Evolutionary conservation across 2,113 vertebrate species (phyloP), one percentile per base, ranked within the genome.

Genomic region (Thermophis baileyi): DNA sequence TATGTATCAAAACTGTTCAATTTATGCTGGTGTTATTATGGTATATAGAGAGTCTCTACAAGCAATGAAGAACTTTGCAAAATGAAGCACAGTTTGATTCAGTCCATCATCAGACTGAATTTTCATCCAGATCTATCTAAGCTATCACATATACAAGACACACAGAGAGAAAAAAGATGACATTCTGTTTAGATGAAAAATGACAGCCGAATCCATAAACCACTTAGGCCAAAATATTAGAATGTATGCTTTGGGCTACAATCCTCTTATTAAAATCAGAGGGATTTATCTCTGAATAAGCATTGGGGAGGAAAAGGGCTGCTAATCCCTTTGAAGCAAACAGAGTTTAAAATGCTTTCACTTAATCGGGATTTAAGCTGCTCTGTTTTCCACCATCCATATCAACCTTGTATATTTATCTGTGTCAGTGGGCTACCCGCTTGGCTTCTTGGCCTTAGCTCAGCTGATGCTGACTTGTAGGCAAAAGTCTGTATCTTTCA

Each of bases 361-460:
- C 30, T 81, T 74, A 50, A 81, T 90, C 18, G 4, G 47, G 14
- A 90, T 40, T 81, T 40, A 90, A 81, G n/a, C 90, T 81, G 89
- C 63, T 81, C 63, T 40, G 22, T 90, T 20, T 74, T 81, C n/a
- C n/a, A 53, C 49, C n/a, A 44, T 81, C 3, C 35, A 5, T 8
- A 40, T 85, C 90, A 35, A n/a, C 51, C 40, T 49, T 90, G 49
- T 85, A 14, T 14, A 44, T 24, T 50, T 50, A 10, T 74, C 35
- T 16, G 25, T 40, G 3, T 0, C 90, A 89, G 30, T 3, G 1
- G 46, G 10, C 57, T 86, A 88, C 0, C 6, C 35, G 14, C 35
- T 0, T 0, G 14, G 3, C 14, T 24, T 89, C 35, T 0, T 0
- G 7, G 1, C 24, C 6, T 89, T 44, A 85, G 0, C 0, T 18